Evolutionary conservation across 2,113 vertebrate genomes (phyloP), one percentile per base, ranked within the genome.

Genomic region (Poicephalus meyeri): DNA sequence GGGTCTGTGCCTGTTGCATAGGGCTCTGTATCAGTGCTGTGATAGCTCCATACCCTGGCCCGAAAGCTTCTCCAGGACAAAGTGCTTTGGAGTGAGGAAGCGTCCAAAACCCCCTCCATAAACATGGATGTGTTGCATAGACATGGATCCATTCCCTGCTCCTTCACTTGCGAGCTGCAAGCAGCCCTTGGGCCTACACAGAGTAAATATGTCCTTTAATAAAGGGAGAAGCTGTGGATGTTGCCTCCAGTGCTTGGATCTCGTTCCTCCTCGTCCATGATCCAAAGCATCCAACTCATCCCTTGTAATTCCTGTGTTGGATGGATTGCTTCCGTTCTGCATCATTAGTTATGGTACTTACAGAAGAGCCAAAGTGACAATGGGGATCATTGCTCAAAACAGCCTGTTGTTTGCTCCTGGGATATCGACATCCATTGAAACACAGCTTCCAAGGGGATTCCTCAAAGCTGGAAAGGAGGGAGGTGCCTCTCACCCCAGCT

Each of bases 361-460:
- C 39, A 19, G 81, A 47, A 53, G 23, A 80, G n/a, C 52, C 74
- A 15, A 60, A 52, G 69, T 1, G 35, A 69, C 77, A 69, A 49
- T 25, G 70, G 42, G 31, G 69, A 63, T 49, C 41, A 2, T 42
- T 37, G 77, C 35, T 76, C 33, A 7, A 37, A 52, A 53, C 29
- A 24, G 31, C 42, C 61, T 41, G 42, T 31, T 26, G 39, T 55
- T 53, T 61, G 39, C 58, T 72, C 50, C 73, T 33, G 49, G 42
- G 50, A 24, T 33, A 13, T 10, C 39, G 1, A 12, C n/a, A 28
- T 13, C 28, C 52, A 66, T 16, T 41, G 68, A 52, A 28, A 61
- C 3, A 1, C 11, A 56, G 53, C 39, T 0, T 10, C 2, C 10
- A 6, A 58, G 33, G 46, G 58, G 24, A 9, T 25, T 60, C 3